Evolutionary conservation across 1,140 invertebrate species (phyloP).

Genomic region (Conus ventricosus): DNA sequence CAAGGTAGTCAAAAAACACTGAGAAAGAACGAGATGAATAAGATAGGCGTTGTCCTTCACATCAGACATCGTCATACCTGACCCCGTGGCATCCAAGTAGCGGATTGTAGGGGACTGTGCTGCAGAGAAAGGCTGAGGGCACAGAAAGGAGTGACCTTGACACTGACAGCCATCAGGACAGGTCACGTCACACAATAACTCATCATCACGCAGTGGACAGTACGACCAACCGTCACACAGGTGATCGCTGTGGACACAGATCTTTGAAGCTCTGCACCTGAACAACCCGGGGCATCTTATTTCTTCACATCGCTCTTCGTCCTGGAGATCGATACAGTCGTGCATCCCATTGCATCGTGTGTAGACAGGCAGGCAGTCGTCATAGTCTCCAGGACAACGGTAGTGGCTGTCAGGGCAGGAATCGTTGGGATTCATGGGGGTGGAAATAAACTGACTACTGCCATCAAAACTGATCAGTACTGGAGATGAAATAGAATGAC

Average conservation of each 20-base stretch:
- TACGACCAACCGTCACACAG: constrained; percentile 1
- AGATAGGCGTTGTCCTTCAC: not conserved
- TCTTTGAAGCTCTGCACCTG: not conserved
- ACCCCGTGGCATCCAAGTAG: not conserved
- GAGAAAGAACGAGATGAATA: constrained; percentile 12
- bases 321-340: constrained; percentile 12
- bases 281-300: not conserved
- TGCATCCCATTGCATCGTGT: constrained; percentile 12
- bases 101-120: not conserved
- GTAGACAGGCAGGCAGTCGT: constrained; percentile 19
- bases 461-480: no score
- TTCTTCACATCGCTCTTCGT: constrained; percentile 5
- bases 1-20: not conserved
- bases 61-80: not conserved
- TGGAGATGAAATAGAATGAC: no score
- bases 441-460: no score
- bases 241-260: constrained; percentile 16
- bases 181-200: constrained; percentile 30
- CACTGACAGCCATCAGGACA: constrained; percentile 34
- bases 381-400: no score
- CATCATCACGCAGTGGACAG: constrained; percentile 39
- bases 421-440: no score
- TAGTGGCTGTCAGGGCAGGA: no score
- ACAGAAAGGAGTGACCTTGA: constrained; percentile 8
- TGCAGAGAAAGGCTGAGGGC: not conserved